phyloP scores from a whole-genome alignment of 2,888 invertebrate species.

The Neoaliturus tenellus region DNA sequence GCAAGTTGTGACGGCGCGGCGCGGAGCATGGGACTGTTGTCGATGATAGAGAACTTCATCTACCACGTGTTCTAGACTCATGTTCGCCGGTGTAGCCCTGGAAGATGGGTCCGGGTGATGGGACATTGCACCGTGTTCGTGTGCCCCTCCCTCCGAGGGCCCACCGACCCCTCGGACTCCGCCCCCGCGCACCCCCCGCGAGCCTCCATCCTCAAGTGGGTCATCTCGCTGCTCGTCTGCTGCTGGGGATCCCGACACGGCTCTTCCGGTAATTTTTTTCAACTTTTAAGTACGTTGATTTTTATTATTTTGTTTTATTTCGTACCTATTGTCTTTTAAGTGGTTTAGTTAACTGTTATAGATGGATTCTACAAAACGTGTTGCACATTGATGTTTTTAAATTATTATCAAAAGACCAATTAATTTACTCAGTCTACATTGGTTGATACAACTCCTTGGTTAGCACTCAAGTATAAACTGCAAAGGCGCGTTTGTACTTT shows the following conservation, averaged over 20 bases:
- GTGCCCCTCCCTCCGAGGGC: constrained; percentile 21
- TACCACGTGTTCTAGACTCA: constrained; percentile 51
- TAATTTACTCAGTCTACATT: too few relatives aligned
- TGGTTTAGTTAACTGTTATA: too few relatives aligned
- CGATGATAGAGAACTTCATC: constrained; percentile 52
- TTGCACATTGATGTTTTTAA: too few relatives aligned
- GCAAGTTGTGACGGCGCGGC: not conserved
- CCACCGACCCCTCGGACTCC: constrained; percentile 29
- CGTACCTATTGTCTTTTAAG: too few relatives aligned
- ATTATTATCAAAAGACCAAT: too few relatives aligned
- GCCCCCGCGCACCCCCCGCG: constrained; percentile 1
- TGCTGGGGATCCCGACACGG: not conserved
- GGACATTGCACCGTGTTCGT: constrained; percentile 55
- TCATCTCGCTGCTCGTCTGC: constrained; percentile 48
- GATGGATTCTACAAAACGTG: too few relatives aligned
- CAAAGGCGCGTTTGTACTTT: too few relatives aligned
- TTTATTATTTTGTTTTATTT: not conserved
- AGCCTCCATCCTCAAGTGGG: constrained; percentile 52
- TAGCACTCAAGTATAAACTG: too few relatives aligned
- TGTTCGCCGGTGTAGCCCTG: not conserved
- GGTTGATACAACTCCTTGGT: too few relatives aligned
- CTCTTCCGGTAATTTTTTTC: not conserved
- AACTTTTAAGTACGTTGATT: not conserved
- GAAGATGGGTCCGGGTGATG: constrained; percentile 47
- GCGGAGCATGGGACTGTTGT: constrained; percentile 46